These are phyloP conservation scores for Crematogaster levior DNA, from an alignment of 2,888 invertebrate genomes.

Conservation along the genomic window DNA sequence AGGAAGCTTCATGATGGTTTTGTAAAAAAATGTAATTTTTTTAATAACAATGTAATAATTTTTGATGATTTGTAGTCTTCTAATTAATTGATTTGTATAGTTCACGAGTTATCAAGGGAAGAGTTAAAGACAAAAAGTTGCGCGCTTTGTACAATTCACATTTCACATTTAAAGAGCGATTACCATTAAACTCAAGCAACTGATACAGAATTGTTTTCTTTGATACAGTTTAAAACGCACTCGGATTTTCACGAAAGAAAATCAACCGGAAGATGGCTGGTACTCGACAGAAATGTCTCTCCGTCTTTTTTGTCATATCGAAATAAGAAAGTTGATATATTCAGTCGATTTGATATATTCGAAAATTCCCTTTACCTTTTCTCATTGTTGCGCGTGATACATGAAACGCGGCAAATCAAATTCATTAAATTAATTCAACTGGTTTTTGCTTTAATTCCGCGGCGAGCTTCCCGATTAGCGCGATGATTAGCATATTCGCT, in stretches of 20 bases:
- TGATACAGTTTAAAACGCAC: conserved; percentile 30
- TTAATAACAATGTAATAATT: neutral
- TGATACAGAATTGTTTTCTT: conserved; percentile 36
- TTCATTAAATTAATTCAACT: no score
- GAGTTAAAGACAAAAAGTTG: neutral
- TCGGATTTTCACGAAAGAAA: conserved; percentile 69
- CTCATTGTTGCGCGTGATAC: neutral
- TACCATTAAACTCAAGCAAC: conserved; percentile 13
- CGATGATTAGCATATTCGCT: conserved; percentile 31
- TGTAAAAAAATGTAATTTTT: neutral
- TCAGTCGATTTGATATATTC: conserved; percentile 16
- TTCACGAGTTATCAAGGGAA: neutral
- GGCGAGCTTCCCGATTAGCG: conserved; percentile 3
- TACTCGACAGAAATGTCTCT: conserved; percentile 67
- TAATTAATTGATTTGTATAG: neutral
- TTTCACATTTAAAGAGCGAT: conserved; percentile 29
- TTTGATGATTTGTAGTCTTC: neutral
- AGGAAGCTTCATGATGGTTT: neutral
- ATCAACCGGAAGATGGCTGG: conserved; percentile 73
- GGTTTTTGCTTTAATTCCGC: neutral
- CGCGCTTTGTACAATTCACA: neutral
- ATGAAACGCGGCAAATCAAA: neutral
- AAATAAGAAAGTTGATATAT: no score
- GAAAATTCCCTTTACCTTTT: conserved; percentile 15
- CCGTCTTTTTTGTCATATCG: conserved; percentile 55